Evolutionary conservation across 2,888 invertebrate species (phyloP).

Genomic region (Oeneis ivallda): DNA sequence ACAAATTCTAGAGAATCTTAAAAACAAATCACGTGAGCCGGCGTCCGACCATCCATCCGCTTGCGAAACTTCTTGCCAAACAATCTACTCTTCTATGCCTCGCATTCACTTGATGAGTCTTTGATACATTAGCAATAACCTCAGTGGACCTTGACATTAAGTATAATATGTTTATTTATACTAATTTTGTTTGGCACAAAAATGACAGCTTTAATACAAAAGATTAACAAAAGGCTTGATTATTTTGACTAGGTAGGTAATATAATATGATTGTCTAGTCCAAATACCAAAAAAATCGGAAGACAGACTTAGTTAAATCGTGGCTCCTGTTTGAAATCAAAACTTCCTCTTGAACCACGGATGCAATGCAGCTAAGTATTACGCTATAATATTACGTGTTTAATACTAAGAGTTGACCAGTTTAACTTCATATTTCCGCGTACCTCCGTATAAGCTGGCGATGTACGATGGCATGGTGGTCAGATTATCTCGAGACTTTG

Average conservation of each 20-base stretch:
- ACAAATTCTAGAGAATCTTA: conserved; percentile 43
- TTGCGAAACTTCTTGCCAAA: conserved; percentile 47
- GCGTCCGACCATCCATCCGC: conserved; percentile 31
- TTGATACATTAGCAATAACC: conserved; percentile 10
- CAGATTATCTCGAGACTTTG: conserved; percentile 23
- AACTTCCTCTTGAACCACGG: background rate
- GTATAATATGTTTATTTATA: too few relatives aligned
- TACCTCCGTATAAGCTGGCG: background rate
- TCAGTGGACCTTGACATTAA: background rate
- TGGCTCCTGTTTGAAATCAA: background rate
- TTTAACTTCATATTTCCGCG: background rate
- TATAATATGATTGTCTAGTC: too few relatives aligned
- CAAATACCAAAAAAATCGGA: background rate
- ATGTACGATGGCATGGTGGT: too few relatives aligned
- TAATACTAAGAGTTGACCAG: background rate
- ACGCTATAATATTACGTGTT: background rate
- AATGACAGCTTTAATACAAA: too few relatives aligned
- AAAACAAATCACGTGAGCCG: conserved; percentile 40
- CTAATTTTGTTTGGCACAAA: background rate
- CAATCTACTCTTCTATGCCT: conserved; percentile 47
- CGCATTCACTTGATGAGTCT: conserved; percentile 19
- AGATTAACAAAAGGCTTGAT: background rate
- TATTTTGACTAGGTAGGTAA: background rate
- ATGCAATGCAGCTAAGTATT: background rate
- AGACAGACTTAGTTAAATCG: background rate